These are phyloP conservation scores for Psilopsiagon aurifrons DNA, from an alignment of 2,113 vertebrate species.

Conservation along the genomic window DNA sequence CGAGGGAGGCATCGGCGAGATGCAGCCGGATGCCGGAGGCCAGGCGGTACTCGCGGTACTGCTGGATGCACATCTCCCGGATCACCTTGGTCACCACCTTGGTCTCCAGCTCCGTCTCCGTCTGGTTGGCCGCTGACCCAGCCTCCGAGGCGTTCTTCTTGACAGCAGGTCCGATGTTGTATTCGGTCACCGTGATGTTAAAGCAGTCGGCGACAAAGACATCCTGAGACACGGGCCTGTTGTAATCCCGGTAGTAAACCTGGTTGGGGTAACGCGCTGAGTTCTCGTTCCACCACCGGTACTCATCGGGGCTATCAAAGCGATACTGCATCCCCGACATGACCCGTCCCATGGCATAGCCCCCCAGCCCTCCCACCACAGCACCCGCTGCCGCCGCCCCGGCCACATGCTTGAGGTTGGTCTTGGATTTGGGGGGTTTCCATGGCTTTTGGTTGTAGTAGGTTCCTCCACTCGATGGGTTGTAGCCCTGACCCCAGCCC, in stretches of 20 bases:
- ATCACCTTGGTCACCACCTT: constrained; percentile 77
- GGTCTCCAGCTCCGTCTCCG: constrained; percentile 49
- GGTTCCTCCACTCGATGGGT: constrained; percentile 34
- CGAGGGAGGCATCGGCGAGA: constrained; percentile 26
- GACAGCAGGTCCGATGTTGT: constrained; percentile 73
- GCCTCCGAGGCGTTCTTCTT: constrained; percentile 24
- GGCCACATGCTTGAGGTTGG: constrained; percentile 73
- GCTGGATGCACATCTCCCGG: constrained; percentile 76
- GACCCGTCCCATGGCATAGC: constrained; percentile 74
- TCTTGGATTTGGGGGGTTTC: constrained; percentile 75
- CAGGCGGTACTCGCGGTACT: constrained; percentile 69
- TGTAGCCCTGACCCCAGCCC: constrained; percentile 64
- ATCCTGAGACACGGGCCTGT: constrained; percentile 63
- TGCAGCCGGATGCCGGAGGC: background rate
- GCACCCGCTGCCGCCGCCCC: constrained; percentile 68
- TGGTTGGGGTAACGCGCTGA: constrained; percentile 71
- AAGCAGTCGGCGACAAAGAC: constrained; percentile 77
- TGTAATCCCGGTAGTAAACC: constrained; percentile 71
- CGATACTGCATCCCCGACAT: constrained; percentile 69
- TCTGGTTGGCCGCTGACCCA: background rate
- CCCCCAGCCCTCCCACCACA: constrained; percentile 71
- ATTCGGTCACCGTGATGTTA: constrained; percentile 75
- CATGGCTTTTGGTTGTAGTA: constrained; percentile 66
- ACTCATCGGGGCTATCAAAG: constrained; percentile 74
- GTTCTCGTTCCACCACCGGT: constrained; percentile 72